phyloP scores from a whole-genome alignment of 2,797 vertebrate genomes.

The Bryconaethiops microstoma region DNA sequence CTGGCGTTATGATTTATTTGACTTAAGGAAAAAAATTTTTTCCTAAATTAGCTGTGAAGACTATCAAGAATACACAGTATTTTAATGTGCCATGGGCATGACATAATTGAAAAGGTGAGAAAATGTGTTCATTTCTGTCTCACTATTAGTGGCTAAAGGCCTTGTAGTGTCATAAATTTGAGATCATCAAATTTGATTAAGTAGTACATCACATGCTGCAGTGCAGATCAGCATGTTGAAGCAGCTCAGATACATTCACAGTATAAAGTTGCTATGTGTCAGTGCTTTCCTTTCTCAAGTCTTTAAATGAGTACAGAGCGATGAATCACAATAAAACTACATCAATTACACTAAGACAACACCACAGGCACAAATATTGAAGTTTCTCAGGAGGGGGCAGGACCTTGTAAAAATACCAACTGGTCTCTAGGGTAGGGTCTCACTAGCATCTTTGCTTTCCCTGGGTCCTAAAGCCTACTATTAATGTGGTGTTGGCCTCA shows the following conservation, averaged over 20 bases:
- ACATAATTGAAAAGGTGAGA: background rate
- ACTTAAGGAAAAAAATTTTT: background rate
- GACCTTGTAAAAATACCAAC: background rate
- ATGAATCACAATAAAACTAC: background rate
- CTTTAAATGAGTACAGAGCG: background rate
- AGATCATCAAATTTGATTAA: background rate
- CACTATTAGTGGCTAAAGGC: background rate
- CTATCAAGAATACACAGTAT: no score
- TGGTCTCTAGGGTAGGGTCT: background rate
- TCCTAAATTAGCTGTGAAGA: no score
- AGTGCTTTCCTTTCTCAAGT: background rate
- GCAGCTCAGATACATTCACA: background rate
- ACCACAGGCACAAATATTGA: background rate
- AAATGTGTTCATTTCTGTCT: background rate
- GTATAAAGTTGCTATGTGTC: background rate
- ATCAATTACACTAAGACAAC: conserved; percentile 12
- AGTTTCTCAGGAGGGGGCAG: background rate
- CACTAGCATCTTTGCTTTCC: no score
- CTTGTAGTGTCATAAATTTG: background rate
- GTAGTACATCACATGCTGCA: background rate
- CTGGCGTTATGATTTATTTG: background rate
- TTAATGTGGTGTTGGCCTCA: background rate
- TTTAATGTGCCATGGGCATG: background rate
- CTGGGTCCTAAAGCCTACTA: background rate
- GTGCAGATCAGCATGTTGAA: no score